These are phyloP conservation scores for Anableps anableps DNA, from an alignment of 2,797 vertebrate genomes.

Conservation along the genomic window DNA sequence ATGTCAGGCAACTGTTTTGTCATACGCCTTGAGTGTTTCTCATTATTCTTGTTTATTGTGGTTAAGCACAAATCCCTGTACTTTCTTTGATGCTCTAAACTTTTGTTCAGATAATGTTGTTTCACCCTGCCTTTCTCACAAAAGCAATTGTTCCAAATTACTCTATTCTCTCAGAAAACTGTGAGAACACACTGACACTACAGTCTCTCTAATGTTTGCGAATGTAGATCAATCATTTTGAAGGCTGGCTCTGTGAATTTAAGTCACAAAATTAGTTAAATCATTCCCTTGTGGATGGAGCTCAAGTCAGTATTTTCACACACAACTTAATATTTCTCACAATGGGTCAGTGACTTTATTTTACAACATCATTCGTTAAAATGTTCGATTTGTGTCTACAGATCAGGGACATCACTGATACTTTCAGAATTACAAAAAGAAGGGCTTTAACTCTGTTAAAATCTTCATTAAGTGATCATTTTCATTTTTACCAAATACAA, in stretches of 20 bases:
- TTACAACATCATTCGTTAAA: not conserved
- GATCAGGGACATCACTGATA: not conserved
- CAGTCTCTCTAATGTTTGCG: slow-evolving; percentile 17
- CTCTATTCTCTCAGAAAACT: slow-evolving; percentile 29
- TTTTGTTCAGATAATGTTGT: slow-evolving; percentile 42
- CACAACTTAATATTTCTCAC: not conserved
- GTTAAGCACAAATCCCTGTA: slow-evolving; percentile 53
- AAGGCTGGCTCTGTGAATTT: slow-evolving; percentile 18
- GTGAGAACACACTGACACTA: not conserved
- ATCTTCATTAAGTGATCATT: not conserved
- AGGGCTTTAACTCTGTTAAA: not conserved
- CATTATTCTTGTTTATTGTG: slow-evolving; percentile 64
- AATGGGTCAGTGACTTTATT: not conserved
- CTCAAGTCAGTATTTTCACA: slow-evolving; percentile 10
- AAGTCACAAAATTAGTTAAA: slow-evolving; percentile 37
- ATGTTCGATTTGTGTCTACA: not conserved
- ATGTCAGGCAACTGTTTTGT: slow-evolving; percentile 41
- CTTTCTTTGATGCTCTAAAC: slow-evolving; percentile 55
- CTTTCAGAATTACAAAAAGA: not conserved
- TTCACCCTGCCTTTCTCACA: slow-evolving; percentile 51
- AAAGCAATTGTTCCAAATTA: slow-evolving; percentile 50
- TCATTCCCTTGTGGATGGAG: slow-evolving; percentile 9
- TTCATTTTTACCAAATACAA: not conserved
- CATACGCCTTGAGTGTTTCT: slow-evolving; percentile 59
- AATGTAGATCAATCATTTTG: slow-evolving; percentile 17